Base-by-base conservation (phyloP, 2,797 vertebrate genomes). In the Aplochiton taeniatus region DNA sequence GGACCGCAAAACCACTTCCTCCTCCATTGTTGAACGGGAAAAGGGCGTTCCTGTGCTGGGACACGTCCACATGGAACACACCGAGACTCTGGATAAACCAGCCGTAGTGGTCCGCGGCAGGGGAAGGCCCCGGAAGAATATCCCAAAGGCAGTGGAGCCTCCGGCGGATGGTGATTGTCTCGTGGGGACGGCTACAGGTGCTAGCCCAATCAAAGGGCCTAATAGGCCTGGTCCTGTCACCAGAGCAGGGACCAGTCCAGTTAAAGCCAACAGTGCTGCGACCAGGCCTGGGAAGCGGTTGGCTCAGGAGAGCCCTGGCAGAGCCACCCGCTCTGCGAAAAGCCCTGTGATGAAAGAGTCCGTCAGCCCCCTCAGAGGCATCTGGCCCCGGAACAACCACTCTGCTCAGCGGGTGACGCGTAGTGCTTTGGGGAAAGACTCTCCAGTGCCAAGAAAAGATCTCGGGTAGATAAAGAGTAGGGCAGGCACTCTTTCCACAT, bases 371-470 rank as follows among this genome's bases (percentile, higher is more conserved):
- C 9, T 6, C 17, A 2, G 11, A 3, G 11, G 31, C 31, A 31
- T 31, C 31, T 10, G 2, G 8, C 10, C 5, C 1, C 0, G 1
- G 1, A 1, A 19, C 14, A 45, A 50, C 31, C 0, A 0, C 0
- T 0, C 43, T 0, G 4, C 0, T 51, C 0, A 62, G 64, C 0
- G 58, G 86, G 8, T 86, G 18, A 91, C 90, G 0, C 77, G 89
- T 0, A 85, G 72, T 0, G 60, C 87, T 46, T 52, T 90, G 14
- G 90, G 89, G 43, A 91, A 90, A 10, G 85, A 90, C 76, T 90
- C 57, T 88, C 88, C 44, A 90, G 89, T 7, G 88, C 81, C 1
- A 91, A 91, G 78, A 87, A 76, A 63, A 85, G 80, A 4, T 90
- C 88, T 42, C 88, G 89, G 87, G 82, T 81, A 46, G 89, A 90